Percentiles rank a stretch among this genome's conserved stretches.
Evolutionary conservation across 2,888 invertebrate genomes (phyloP).

Genomic region (Stratiomys singularior): DNA sequence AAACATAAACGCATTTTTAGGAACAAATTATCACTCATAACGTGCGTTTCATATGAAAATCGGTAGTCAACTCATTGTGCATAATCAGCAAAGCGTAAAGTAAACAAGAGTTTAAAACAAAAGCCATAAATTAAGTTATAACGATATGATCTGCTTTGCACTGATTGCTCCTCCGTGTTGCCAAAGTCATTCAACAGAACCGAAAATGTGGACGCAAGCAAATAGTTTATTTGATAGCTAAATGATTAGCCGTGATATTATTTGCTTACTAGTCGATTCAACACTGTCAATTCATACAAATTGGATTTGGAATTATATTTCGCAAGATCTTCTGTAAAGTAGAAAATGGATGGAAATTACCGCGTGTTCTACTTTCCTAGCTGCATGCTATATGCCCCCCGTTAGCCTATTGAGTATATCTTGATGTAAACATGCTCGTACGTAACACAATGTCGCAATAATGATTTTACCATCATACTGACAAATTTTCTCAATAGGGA

Average conservation of each 20-base stretch:
- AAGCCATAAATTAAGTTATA: too few species aligned
- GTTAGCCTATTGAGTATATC: neutral
- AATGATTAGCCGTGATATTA: constrained; percentile 25
- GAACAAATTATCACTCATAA: too few species aligned
- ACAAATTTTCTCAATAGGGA: neutral
- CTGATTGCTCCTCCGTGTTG: neutral
- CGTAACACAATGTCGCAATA: neutral
- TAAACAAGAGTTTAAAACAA: too few species aligned
- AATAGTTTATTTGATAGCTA: neutral
- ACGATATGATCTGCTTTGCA: neutral
- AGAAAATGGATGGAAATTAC: too few species aligned
- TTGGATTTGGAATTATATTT: constrained; percentile 18
- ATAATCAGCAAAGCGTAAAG: too few species aligned
- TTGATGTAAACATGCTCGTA: neutral
- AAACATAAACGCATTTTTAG: too few species aligned
- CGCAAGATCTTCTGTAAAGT: neutral
- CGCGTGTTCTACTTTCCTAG: too few species aligned
- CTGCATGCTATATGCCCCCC: neutral
- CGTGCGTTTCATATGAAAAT: too few species aligned
- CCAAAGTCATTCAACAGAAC: neutral
- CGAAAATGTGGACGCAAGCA: neutral
- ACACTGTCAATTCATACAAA: neutral
- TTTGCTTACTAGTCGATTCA: neutral
- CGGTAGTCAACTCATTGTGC: too few species aligned
- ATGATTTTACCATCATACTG: neutral